phyloP scores from a whole-genome alignment of 2,797 vertebrate genomes.

The Notolabrus celidotus region DNA sequence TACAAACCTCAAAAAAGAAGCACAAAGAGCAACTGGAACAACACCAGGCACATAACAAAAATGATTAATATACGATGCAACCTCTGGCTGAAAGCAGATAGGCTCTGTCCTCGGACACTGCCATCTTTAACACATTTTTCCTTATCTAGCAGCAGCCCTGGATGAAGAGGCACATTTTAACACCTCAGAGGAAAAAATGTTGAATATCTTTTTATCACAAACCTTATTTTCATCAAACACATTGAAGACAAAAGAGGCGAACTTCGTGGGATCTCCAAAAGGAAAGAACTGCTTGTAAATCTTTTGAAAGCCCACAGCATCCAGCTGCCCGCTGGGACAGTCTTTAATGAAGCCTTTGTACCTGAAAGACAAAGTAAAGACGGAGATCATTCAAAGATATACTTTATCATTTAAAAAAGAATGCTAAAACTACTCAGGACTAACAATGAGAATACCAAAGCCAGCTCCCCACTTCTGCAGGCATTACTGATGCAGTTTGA shows the following conservation, averaged over 20 bases:
- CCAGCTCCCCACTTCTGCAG: conserved; percentile 18
- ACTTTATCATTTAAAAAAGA: neutral
- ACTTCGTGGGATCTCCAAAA: conserved; percentile 98
- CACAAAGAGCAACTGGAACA: neutral
- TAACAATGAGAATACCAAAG: conserved; percentile 7
- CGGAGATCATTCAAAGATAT: conserved; percentile 10
- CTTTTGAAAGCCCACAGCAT: conserved; percentile 97
- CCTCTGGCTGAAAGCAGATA: conserved; percentile 10
- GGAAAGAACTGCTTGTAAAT: conserved; percentile 99
- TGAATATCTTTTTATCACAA: conserved; percentile 40
- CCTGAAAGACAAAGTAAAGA: conserved; percentile 79
- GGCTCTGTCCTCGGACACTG: conserved; percentile 3
- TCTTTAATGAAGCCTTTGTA: conserved; percentile 99
- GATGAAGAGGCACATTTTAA: conserved; percentile 7
- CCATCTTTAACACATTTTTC: neutral
- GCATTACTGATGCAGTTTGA: conserved; percentile 38
- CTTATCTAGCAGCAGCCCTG: conserved; percentile 13
- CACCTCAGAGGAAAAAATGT: neutral
- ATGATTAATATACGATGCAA: conserved; percentile 12
- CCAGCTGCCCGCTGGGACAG: conserved; percentile 97
- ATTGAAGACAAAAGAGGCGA: conserved; percentile 98
- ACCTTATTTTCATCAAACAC: conserved; percentile 99
- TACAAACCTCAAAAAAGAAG: conserved; percentile 2
- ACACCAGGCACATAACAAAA: conserved; percentile 13
- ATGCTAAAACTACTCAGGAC: conserved; percentile 13